phyloP scores from a whole-genome alignment of 2,113 vertebrate genomes.

The Taurulus bubalis region DNA sequence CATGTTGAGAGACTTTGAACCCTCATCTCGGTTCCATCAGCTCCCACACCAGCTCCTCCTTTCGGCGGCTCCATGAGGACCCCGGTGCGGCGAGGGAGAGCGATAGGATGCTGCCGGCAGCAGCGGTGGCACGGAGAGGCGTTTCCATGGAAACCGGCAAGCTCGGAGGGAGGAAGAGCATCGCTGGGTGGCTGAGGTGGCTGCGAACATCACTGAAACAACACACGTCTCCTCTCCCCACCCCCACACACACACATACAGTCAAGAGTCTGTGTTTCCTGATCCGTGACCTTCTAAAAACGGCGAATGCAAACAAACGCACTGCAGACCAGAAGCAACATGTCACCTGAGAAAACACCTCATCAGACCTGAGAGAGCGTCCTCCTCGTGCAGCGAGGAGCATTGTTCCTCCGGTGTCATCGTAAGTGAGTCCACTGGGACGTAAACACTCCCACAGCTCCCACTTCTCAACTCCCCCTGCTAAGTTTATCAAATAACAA shows the following conservation, averaged over 20 bases:
- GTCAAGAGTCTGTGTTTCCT: neutral
- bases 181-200: constrained; percentile 50
- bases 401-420: constrained; percentile 22
- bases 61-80: constrained; percentile 17
- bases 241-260: neutral
- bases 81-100: constrained; percentile 20
- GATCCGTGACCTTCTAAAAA: constrained; percentile 46
- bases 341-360: constrained; percentile 14
- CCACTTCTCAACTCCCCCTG: constrained; percentile 28
- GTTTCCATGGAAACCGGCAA: constrained; percentile 77
- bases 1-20: constrained; percentile 42
- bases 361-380: neutral
- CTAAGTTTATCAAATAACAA: constrained; percentile 65
- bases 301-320: constrained; percentile 34
- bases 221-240: constrained; percentile 31
- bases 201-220: constrained; percentile 48
- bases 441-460: constrained; percentile 28
- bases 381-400: neutral
- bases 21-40: neutral
- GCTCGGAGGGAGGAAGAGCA: constrained; percentile 49
- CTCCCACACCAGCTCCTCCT: constrained; percentile 11
- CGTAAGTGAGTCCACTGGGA: constrained; percentile 42
- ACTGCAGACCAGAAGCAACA: neutral
- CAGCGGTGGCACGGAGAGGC: constrained; percentile 27
- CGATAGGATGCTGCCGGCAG: constrained; percentile 38